Evolutionary conservation across 30 jellyfish, hydroid and myxozoan genomes (phyloP).

Genomic region (Chironex yamaguchii): DNA sequence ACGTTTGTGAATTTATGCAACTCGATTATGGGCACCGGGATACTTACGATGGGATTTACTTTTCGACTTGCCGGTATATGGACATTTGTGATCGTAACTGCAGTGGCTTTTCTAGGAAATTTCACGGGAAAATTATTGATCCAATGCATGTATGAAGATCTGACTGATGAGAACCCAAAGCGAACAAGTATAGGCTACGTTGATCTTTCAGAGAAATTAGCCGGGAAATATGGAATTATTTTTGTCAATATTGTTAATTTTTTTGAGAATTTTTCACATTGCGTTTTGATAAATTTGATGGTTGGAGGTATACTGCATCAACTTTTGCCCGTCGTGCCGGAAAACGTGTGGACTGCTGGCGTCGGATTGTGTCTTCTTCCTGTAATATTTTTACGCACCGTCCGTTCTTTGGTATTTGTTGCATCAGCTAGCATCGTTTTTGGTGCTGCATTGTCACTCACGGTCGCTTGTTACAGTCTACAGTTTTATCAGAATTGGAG

Average conservation of each 20-base stretch:
- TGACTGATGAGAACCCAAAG: slow-evolving; percentile 24
- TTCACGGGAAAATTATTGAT: slow-evolving; percentile 61
- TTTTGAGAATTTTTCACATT: slow-evolving; percentile 69
- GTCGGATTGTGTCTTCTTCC: slow-evolving; percentile 32
- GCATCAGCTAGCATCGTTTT: slow-evolving; percentile 51
- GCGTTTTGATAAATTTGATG: slow-evolving; percentile 53
- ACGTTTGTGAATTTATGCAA: slow-evolving; percentile 65
- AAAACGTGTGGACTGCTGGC: slow-evolving; percentile 64
- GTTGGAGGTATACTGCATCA: slow-evolving; percentile 76
- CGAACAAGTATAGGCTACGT: slow-evolving; percentile 65
- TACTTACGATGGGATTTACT: slow-evolving; percentile 73
- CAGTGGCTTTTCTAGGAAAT: slow-evolving; percentile 45
- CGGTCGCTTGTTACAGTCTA: slow-evolving; percentile 52
- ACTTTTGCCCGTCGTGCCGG: slow-evolving; percentile 54
- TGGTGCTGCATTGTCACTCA: slow-evolving; percentile 6
- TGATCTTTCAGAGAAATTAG: slow-evolving; percentile 57
- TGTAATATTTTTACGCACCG: slow-evolving; percentile 30
- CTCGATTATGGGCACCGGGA: slow-evolving; percentile 80
- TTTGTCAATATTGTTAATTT: slow-evolving; percentile 40
- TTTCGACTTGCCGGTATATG: slow-evolving; percentile 75
- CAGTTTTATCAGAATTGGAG: slow-evolving; percentile 32
- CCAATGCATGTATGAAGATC: slow-evolving; percentile 43
- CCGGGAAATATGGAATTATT: slow-evolving; percentile 45
- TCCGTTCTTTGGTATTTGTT: slow-evolving; percentile 50
- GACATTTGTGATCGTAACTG: slow-evolving; percentile 58